These are phyloP conservation scores for Mycetomoellerius zeteki DNA, from an alignment of 1,140 invertebrate genomes.

Conservation along the genomic window DNA sequence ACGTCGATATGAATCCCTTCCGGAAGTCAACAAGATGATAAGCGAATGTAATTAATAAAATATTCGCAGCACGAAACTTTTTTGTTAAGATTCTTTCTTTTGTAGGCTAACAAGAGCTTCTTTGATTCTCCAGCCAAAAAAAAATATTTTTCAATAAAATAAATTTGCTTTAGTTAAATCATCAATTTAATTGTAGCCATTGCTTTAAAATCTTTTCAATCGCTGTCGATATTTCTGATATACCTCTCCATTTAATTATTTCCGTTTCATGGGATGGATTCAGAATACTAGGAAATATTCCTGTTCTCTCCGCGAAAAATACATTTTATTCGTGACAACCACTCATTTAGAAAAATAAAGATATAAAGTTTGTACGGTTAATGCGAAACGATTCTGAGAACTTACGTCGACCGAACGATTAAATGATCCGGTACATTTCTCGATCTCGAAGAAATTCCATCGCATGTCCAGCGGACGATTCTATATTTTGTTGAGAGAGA, in stretches of 20 bases:
- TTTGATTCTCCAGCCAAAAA: neutral
- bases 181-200: neutral
- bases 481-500: constrained; percentile 28
- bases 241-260: neutral
- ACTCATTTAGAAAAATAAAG: constrained; percentile 1
- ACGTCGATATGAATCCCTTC: constrained; percentile 19
- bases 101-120: neutral
- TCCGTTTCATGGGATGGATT: neutral
- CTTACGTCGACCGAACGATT: constrained; percentile 15
- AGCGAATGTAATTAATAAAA: constrained; percentile 1
- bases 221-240: neutral
- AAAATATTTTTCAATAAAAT: neutral
- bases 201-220: neutral
- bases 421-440: constrained; percentile 19
- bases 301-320: neutral
- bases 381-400: constrained; percentile 17
- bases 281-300: constrained; percentile 5
- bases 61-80: neutral
- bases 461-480: neutral
- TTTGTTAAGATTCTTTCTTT: neutral
- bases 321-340: constrained; percentile 30
- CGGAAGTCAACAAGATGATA: constrained; percentile 12
- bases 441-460: constrained; percentile 14
- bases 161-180: neutral
- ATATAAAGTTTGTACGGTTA: constrained; percentile 16